A percentile compares a stretch with the other conserved stretches of the same genome.
Evolutionary conservation across 1,140 invertebrate genomes (phyloP).

Genomic region (Leguminivora glycinivorella): DNA sequence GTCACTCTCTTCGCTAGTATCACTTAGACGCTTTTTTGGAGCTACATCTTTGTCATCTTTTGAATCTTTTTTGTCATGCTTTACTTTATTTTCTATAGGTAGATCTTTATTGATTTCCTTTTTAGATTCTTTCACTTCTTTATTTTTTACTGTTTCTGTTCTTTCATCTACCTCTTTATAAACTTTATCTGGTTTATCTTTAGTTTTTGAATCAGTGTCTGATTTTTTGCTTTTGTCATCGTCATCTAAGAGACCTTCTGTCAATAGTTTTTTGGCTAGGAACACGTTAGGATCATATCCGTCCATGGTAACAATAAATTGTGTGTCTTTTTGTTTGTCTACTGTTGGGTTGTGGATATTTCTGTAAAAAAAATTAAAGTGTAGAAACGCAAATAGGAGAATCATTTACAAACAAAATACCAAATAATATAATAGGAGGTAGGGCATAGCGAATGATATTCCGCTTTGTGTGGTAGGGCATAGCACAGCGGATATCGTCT

Average conservation of each 20-base stretch:
- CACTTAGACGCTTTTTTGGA: conserved; percentile 53
- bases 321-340: conserved; percentile 69
- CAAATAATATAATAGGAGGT: no score
- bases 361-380: conserved; percentile 51
- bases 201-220: conserved; percentile 33
- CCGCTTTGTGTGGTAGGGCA: no score
- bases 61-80: conserved; percentile 34
- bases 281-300: conserved; percentile 78
- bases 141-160: conserved; percentile 41
- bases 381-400: no score
- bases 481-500: no score
- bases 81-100: conserved; percentile 26
- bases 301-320: conserved; percentile 84
- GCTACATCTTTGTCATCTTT: conserved; percentile 21
- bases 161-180: conserved; percentile 36
- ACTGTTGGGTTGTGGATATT: conserved; percentile 68
- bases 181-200: conserved; percentile 52
- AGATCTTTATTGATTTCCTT: conserved; percentile 34
- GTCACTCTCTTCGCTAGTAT: conserved; percentile 59
- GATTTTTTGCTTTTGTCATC: conserved; percentile 48
- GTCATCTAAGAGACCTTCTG: conserved; percentile 62
- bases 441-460: no score
- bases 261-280: conserved; percentile 73
- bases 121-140: conserved; percentile 50
- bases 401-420: no score